Base-by-base conservation (phyloP, 2,797 vertebrate genomes). In the Gephyroberyx darwinii region DNA sequence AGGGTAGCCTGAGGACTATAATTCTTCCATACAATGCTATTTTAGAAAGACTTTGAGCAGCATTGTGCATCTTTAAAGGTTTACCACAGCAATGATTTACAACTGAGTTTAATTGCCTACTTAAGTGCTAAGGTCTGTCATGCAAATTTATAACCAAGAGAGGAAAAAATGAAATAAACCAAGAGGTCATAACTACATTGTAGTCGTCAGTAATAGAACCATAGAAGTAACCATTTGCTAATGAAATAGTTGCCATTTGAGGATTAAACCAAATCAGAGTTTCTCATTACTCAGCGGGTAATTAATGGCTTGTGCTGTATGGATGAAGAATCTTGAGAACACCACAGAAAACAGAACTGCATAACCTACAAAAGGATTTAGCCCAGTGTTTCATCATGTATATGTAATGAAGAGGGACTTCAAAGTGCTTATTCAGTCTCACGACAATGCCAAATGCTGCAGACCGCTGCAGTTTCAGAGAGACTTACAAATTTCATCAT, bases 381-480 rank as follows among this genome's bases (percentile, higher is more conserved):
- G n/a, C 45, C 65, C 65, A 52, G 31, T 67, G 54, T 61, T 77
- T 30, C 17, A 65, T 51, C 31, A 61, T 62, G 43, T 75, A 54
- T 31, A 5, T 17, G 19, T 20, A 14, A 51, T 61, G 35, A 64
- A 33, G 56, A 79, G 47, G 73, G 54, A 72, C 47, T 67, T 75
- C 20, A 63, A 71, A 52, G 33, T 12, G 70, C 59, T 19, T 30
- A 50, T 66, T 43, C 6, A 22, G 39, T 26, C 31, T 54, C 3
- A 20, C 9, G 19, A 58, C 58, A 45, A 43, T 26, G 5, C 43
- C 54, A 26, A 26, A 58, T 26, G 45, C 33, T 53, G 35, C 37
- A 39, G 43, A 45, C 43, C n/a, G 41, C n/a, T 8, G 33, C 68
- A 48, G 35, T 55, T 30, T 48, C 53, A 56, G 39, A 65, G 35